Evolutionary conservation across 92 coral and sea anemone species (phyloP).

Genomic region (Phenganax stokvisi): DNA sequence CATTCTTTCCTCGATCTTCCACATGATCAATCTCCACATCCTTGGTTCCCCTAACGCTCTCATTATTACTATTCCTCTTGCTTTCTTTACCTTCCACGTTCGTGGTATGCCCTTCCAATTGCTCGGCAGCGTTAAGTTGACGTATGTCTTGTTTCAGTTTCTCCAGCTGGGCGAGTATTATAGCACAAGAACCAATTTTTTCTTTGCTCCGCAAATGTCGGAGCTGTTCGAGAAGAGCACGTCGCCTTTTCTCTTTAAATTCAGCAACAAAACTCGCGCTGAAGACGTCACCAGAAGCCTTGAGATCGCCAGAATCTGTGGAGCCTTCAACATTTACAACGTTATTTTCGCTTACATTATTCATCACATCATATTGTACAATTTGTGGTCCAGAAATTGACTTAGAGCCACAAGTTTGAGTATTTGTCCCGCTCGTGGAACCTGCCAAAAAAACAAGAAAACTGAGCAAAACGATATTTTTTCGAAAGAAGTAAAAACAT

Average conservation of each 20-base stretch:
- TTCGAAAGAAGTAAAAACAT: background rate
- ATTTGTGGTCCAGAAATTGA: background rate
- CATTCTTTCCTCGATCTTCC: background rate
- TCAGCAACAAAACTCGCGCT: background rate
- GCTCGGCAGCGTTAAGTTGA: background rate
- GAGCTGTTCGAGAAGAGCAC: background rate
- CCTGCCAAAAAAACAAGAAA: background rate
- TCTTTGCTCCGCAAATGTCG: background rate
- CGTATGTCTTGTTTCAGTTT: background rate
- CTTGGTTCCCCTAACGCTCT: background rate
- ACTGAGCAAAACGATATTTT: no score
- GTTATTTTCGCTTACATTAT: background rate
- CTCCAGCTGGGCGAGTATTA: background rate
- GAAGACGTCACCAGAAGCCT: background rate
- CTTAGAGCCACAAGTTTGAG: background rate
- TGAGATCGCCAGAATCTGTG: no score
- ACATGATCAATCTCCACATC: background rate
- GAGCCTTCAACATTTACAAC: background rate
- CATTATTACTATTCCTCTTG: background rate
- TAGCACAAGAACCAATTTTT: background rate
- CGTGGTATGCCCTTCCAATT: background rate
- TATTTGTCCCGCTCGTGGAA: background rate
- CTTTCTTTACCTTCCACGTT: background rate
- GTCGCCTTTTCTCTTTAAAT: constrained; percentile 8
- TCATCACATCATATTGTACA: background rate